phyloP scores from a whole-genome alignment of 2,113 vertebrate genomes.

The Trogon melanurus region DNA sequence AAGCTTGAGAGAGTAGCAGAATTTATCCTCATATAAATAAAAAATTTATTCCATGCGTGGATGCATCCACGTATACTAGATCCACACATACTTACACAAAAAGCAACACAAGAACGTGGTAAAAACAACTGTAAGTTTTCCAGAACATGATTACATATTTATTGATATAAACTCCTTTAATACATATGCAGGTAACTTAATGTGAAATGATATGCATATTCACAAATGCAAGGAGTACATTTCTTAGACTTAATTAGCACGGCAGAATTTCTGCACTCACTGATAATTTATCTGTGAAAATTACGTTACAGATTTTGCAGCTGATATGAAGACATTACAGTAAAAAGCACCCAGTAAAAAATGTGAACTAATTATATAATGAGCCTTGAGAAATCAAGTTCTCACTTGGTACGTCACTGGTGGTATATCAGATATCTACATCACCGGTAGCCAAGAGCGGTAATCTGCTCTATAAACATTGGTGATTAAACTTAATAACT shows the following conservation, averaged over 20 bases:
- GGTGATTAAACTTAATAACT: constrained; percentile 59
- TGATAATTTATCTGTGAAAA: constrained; percentile 47
- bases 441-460: not conserved
- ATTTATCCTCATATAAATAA: not conserved
- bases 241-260: constrained; percentile 25
- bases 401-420: constrained; percentile 15
- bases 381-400: constrained; percentile 32
- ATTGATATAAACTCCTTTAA: not conserved
- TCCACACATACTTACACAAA: not conserved
- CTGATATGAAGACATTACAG: constrained; percentile 44
- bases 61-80: not conserved
- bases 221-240: not conserved
- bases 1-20: not conserved
- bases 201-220: constrained; percentile 18
- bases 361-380: constrained; percentile 44
- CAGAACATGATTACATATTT: not conserved
- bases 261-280: not conserved
- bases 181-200: not conserved
- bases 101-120: not conserved
- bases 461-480: constrained; percentile 34
- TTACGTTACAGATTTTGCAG: constrained; percentile 31
- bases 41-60: not conserved
- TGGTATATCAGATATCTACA: constrained; percentile 27
- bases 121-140: not conserved
- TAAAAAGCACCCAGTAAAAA: constrained; percentile 35